phyloP scores from a whole-genome alignment of 1,140 invertebrate species.

The Drosophila melanica region DNA sequence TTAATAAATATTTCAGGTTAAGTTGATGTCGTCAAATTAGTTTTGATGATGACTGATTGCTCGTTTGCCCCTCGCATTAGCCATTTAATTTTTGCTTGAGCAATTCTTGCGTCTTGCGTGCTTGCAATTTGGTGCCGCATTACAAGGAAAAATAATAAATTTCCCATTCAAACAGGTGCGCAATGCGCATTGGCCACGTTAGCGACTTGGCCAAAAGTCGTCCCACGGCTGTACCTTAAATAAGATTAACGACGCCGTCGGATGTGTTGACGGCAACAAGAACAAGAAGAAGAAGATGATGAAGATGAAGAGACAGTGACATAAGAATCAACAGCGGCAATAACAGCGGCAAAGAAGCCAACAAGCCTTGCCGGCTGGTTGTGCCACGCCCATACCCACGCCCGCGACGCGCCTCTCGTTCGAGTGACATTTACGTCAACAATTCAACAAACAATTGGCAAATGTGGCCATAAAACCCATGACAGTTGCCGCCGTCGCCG shows the following conservation, averaged over 20 bases:
- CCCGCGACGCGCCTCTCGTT: constrained; percentile 43
- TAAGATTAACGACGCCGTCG: constrained; percentile 60
- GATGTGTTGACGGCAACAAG: constrained; percentile 20
- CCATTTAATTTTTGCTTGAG: constrained; percentile 12
- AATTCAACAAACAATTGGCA: constrained; percentile 81
- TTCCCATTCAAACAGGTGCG: constrained; percentile 33
- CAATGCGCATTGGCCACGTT: constrained; percentile 11
- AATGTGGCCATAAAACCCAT: constrained; percentile 79
- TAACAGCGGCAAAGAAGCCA: constrained; percentile 19
- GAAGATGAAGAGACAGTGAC: background rate
- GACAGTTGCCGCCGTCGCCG: constrained; percentile 49
- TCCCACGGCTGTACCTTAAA: constrained; percentile 56
- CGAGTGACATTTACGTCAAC: constrained; percentile 74
- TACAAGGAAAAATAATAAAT: constrained; percentile 1
- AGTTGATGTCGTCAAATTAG: background rate
- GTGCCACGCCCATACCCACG: constrained; percentile 25
- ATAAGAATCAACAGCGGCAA: background rate
- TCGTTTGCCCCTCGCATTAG: constrained; percentile 5
- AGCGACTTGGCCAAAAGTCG: constrained; percentile 36
- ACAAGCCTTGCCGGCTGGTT: constrained; percentile 29
- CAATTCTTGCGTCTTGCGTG: background rate
- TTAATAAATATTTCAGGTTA: too few species aligned
- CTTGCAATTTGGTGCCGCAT: constrained; percentile 7
- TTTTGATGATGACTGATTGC: background rate
- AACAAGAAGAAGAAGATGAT: constrained; percentile 1